Evolutionary conservation across 2,797 vertebrate species (phyloP).

Genomic region (Streptopelia turtur): DNA sequence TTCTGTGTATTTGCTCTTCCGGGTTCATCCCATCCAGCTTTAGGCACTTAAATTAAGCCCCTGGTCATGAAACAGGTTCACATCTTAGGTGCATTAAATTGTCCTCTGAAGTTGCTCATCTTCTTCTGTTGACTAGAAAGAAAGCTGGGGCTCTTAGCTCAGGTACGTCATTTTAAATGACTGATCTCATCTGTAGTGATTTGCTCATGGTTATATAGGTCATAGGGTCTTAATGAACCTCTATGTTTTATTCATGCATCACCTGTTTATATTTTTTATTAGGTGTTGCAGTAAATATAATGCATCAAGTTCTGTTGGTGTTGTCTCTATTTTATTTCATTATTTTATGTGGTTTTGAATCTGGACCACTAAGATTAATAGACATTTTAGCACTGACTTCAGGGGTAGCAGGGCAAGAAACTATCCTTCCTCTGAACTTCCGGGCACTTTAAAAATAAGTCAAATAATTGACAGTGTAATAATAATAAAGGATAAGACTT

Average conservation of each 20-base stretch:
- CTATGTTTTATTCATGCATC: background rate
- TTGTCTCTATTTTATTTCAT: background rate
- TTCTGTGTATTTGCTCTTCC: background rate
- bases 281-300: background rate
- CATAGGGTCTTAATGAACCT: background rate
- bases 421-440: background rate
- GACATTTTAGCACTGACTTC: background rate
- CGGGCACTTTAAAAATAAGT: background rate
- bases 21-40: background rate
- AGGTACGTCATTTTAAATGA: background rate
- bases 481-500: background rate
- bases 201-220: background rate
- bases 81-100: background rate
- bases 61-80: background rate
- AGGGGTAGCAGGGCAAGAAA: background rate
- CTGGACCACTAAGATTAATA: background rate
- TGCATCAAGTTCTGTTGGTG: background rate
- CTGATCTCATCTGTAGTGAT: background rate
- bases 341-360: background rate
- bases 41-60: background rate
- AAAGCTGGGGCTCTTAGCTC: background rate
- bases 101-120: background rate
- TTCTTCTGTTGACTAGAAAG: background rate
- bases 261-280: background rate
- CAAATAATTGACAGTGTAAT: background rate